A percentile compares a stretch with the other conserved stretches of the same genome.
These are phyloP conservation scores for Tenrec ecaudatus DNA, from an alignment of 2,113 vertebrate genomes.

Conservation along the genomic window DNA sequence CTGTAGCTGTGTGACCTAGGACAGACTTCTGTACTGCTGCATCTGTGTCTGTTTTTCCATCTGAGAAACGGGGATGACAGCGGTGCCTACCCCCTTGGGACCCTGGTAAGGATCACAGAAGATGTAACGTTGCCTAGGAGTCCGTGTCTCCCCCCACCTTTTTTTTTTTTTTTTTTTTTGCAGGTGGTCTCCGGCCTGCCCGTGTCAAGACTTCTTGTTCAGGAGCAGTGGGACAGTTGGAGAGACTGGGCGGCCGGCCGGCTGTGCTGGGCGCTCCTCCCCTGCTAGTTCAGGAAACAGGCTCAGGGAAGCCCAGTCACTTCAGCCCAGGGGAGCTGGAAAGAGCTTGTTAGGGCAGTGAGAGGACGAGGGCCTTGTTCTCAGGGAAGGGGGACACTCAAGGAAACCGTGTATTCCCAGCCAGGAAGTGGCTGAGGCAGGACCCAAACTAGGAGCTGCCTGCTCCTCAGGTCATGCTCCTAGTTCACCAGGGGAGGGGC, in stretches of 20 bases:
- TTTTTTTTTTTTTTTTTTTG: not conserved
- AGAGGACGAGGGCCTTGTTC: not conserved
- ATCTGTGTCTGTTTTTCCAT: not conserved
- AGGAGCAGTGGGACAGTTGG: not conserved
- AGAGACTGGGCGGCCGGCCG: fast-evolving
- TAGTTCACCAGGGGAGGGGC: fast-evolving
- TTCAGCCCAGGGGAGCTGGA: not conserved
- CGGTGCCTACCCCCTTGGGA: not conserved
- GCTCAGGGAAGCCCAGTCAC: not conserved
- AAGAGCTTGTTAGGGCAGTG: not conserved
- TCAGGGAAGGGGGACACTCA: not conserved
- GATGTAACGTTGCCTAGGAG: not conserved
- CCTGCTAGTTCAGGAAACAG: not conserved
- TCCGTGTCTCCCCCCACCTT: not conserved
- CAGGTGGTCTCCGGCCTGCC: not conserved
- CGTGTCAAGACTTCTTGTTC: conserved; percentile 7
- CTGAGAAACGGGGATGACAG: not conserved
- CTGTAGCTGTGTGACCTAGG: not conserved
- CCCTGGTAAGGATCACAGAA: not conserved
- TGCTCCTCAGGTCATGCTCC: not conserved
- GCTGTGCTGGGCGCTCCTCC: not conserved
- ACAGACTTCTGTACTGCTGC: not conserved
- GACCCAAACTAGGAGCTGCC: not conserved
- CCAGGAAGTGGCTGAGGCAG: not conserved
- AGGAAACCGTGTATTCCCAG: not conserved